Percentiles rank a stretch among this genome's conserved stretches.
Conservation (phyloP, 2,113 vertebrate genomes). For the Panurus biarmicus region DNA sequence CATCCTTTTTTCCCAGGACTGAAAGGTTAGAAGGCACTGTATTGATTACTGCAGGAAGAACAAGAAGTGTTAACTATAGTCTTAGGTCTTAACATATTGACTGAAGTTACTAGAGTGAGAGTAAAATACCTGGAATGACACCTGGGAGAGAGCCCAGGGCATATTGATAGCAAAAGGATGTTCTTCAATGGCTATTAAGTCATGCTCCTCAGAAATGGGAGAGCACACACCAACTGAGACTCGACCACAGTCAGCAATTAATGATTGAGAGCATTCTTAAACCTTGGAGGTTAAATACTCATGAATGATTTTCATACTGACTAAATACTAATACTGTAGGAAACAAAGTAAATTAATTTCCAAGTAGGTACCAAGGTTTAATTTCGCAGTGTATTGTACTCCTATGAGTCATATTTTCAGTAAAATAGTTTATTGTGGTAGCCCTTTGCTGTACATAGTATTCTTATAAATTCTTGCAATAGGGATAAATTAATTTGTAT, state of each 20-base stretch:
- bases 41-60: not conserved
- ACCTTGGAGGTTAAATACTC: not conserved
- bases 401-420: not conserved
- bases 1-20: not conserved
- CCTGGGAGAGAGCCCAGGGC: not conserved
- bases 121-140: not conserved
- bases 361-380: not conserved
- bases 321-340: not conserved
- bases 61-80: not conserved
- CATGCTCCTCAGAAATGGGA: not conserved
- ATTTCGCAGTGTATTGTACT: not conserved
- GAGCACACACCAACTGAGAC: not conserved
- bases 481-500: not conserved
- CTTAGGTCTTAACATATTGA: not conserved
- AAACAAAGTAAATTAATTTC: not conserved
- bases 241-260: not conserved
- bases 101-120: not conserved
- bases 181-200: not conserved
- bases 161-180: not conserved
- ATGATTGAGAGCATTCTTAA: not conserved
- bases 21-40: not conserved
- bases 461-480: not conserved
- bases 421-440: not conserved
- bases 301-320: not conserved
- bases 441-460: not conserved